phyloP scores from a whole-genome alignment of 1,140 invertebrate species.

The Platyscapa corneri region DNA sequence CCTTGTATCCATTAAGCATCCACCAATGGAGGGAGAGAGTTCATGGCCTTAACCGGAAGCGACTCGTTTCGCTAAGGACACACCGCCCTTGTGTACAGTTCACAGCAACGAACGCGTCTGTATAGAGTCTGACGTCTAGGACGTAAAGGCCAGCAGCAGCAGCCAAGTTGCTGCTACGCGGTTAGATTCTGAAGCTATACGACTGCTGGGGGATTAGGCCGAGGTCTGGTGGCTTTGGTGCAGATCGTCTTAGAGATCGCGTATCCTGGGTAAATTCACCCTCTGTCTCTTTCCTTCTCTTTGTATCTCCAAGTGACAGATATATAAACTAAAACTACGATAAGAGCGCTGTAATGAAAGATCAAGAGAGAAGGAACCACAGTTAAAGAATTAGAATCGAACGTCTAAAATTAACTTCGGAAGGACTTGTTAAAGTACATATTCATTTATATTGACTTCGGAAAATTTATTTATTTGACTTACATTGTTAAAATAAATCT shows the following conservation, averaged over 20 bases:
- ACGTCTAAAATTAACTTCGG: background rate
- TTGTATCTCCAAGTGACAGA: background rate
- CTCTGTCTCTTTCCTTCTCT: background rate
- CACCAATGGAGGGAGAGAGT: background rate
- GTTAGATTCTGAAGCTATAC: slow-evolving; percentile 18
- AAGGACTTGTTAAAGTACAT: too few species aligned
- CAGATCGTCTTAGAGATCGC: slow-evolving; percentile 11
- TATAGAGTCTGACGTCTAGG: slow-evolving; percentile 20
- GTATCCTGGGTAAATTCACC: background rate
- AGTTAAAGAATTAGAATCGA: background rate
- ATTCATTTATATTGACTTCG: too few species aligned
- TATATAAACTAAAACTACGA: background rate
- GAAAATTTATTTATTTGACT: too few species aligned
- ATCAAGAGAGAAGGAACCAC: background rate
- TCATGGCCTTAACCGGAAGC: slow-evolving; percentile 32
- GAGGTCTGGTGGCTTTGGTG: slow-evolving; percentile 25
- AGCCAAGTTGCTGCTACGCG: background rate
- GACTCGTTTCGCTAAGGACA: slow-evolving; percentile 22
- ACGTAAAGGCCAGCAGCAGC: background rate
- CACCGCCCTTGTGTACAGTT: slow-evolving; percentile 15
- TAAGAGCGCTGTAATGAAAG: background rate
- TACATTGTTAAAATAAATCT: too few species aligned
- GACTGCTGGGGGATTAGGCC: slow-evolving; percentile 20
- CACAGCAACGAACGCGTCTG: background rate
- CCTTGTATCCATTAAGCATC: background rate